Evolutionary conservation across 2,113 vertebrate species (phyloP).

Genomic region (Pomatostomus ruficeps): DNA sequence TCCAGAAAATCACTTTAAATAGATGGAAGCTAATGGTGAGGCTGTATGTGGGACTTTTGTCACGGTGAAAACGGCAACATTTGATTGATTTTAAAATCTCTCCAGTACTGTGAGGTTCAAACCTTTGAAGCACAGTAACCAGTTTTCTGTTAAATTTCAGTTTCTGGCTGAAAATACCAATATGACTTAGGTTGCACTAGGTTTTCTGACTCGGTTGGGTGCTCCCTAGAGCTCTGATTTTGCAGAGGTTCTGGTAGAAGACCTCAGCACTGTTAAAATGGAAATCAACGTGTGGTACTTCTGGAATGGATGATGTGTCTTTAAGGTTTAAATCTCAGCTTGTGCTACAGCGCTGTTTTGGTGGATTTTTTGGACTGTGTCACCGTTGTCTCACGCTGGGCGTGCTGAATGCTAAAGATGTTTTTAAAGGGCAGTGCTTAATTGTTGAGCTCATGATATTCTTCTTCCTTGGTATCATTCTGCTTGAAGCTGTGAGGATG

Average conservation of each 20-base stretch:
- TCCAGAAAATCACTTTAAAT: background rate
- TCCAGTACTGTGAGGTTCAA: background rate
- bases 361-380: background rate
- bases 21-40: background rate
- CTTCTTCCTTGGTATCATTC: background rate
- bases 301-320: background rate
- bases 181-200: background rate
- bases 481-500: fast-evolving
- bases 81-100: background rate
- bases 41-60: background rate
- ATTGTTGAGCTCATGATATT: background rate
- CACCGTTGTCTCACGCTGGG: background rate
- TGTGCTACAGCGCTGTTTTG: fast-evolving
- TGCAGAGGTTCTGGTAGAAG: background rate
- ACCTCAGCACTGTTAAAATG: background rate
- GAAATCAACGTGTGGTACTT: background rate
- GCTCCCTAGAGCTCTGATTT: background rate
- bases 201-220: background rate
- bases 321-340: background rate
- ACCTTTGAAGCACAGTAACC: background rate
- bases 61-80: background rate
- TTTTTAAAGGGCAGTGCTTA: background rate
- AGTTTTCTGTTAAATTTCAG: background rate
- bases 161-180: background rate
- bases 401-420: background rate